Base-by-base conservation (phyloP, 2,888 invertebrate species). In the Nemurella pictetii region DNA sequence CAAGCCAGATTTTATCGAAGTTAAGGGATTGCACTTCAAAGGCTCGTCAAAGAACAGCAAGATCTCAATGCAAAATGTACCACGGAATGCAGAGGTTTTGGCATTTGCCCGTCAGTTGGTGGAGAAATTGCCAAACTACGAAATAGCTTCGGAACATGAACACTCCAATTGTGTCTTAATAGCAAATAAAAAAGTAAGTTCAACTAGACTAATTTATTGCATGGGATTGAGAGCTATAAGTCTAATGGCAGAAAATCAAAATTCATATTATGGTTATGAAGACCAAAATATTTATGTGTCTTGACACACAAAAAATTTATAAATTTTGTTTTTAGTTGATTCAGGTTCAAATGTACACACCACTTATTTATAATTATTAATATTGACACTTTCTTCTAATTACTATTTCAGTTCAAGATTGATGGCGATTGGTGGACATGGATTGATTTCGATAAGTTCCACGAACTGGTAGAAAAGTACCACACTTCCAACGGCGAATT, bases 1-100 rank as follows among this genome's bases (percentile, higher is more conserved):
- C 15, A 89, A 90, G 84, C 93, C 93, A 78, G 93, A 93, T 88
- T 93, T 93, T 87, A 93, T 93, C 87, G 93, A 93, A 89, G 90
- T 93, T 73, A 93, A 93, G 92, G 93, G 93, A 83, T 93, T 93
- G 9, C 93, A 93, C 0, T 93, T 91, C 87, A 93, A 93, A 89
- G 93, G 93, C 2, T 91, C 91, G 32, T 91, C 92, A 0, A 92
- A 92, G 87, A 91, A 89, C n/a, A 89, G 89, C 85, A 88, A 87
- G 20, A 86, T 93, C 85, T 93, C 93, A 3, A 93, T 93, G 93
- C 90, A 91, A 87, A 93, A 93, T 88, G 92, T 93, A 0, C 93
- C 93, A 0, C 93, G 93, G 92, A 92, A 93, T 87, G 90, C 91
- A 87, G 93, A 93, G 88, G 92, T 93, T 0, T 89, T 92, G 1